These are phyloP conservation scores for Temnothorax unifasciatus DNA, from an alignment of 2,888 invertebrate species.

Conservation along the genomic window DNA sequence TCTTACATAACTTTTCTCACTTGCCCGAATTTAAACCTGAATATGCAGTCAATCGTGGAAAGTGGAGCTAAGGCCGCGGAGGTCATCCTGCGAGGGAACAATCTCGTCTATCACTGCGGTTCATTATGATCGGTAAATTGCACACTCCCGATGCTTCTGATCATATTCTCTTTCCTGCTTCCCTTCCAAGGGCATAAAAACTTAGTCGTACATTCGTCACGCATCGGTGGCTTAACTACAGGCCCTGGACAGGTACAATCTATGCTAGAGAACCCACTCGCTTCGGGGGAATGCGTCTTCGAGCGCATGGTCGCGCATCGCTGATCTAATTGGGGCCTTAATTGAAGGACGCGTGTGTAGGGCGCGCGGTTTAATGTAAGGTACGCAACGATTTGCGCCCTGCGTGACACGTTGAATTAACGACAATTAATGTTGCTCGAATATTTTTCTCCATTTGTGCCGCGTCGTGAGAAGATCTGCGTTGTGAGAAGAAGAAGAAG, in stretches of 20 bases:
- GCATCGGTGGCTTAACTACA: slow-evolving; percentile 51
- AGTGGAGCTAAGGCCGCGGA: not conserved
- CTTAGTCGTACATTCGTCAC: slow-evolving; percentile 51
- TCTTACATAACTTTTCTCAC: not conserved
- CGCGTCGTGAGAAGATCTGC: not conserved
- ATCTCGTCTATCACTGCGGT: slow-evolving; percentile 41
- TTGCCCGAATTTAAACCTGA: not conserved
- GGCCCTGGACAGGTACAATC: slow-evolving; percentile 62
- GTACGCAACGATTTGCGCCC: not conserved
- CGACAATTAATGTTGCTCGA: slow-evolving; percentile 7
- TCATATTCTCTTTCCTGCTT: slow-evolving; percentile 9
- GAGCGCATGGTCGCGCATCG: slow-evolving; percentile 62
- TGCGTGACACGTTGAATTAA: slow-evolving; percentile 20
- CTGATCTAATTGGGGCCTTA: slow-evolving; percentile 71
- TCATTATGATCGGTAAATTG: slow-evolving; percentile 35
- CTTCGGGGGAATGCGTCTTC: slow-evolving; percentile 36
- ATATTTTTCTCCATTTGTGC: not conserved
- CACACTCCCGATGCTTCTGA: slow-evolving; percentile 21
- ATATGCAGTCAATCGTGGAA: not conserved
- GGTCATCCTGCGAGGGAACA: not conserved
- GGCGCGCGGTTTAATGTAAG: slow-evolving; percentile 44
- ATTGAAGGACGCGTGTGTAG: slow-evolving; percentile 69
- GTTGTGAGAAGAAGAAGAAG: not conserved
- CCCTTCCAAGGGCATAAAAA: slow-evolving; percentile 32
- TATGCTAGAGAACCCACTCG: slow-evolving; percentile 28